Conservation (phyloP, 1,140 invertebrate species). For the Ostrea denselamellosa region DNA sequence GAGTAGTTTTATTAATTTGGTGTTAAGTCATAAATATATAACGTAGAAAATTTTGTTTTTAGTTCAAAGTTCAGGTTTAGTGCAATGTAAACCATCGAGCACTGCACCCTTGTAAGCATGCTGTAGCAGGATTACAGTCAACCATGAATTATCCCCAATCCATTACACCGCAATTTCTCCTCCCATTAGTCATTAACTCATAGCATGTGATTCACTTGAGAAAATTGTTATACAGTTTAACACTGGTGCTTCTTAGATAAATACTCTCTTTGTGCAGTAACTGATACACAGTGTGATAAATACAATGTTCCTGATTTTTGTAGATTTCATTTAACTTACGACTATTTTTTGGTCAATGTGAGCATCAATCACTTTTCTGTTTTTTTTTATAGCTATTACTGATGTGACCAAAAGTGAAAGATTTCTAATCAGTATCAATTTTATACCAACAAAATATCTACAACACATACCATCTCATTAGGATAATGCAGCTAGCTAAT, state of each 20-base stretch:
- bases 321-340: background rate
- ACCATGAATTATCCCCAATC: background rate
- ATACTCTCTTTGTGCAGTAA: constrained; percentile 11
- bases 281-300: background rate
- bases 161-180: background rate
- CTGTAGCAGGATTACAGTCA: background rate
- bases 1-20: background rate
- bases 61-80: background rate
- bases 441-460: no score
- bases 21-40: background rate
- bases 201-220: background rate
- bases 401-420: no score
- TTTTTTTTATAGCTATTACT: no score
- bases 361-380: no score
- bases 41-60: background rate
- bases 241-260: background rate
- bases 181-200: background rate
- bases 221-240: background rate
- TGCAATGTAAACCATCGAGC: constrained; percentile 33
- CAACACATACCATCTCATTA: no score
- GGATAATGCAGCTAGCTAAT: no score
- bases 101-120: constrained; percentile 10
- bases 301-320: background rate
- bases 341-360: no score
- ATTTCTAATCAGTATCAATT: no score